Evolutionary conservation across 2,888 invertebrate genomes (phyloP).

Genomic region (Archips xylosteana): DNA sequence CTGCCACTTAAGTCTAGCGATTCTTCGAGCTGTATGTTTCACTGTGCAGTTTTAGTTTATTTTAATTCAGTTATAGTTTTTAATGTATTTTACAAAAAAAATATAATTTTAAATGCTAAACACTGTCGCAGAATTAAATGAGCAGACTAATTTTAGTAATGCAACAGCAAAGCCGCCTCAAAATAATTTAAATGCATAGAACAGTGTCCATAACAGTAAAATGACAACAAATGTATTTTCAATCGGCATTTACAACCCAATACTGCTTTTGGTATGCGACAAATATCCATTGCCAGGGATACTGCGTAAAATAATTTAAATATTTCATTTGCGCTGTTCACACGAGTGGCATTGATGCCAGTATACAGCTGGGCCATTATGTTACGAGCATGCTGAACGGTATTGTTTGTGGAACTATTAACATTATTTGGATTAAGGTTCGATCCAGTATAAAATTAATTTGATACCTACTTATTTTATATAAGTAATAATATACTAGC

Average conservation of each 20-base stretch:
- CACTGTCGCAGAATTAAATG: slow-evolving; percentile 11
- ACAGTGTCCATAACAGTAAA: slow-evolving; percentile 17
- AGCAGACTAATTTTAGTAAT: slow-evolving; percentile 13
- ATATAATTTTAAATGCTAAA: background rate
- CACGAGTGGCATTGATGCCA: background rate
- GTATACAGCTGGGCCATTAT: background rate
- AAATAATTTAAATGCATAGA: slow-evolving; percentile 40
- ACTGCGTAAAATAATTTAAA: slow-evolving; percentile 16
- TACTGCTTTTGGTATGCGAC: background rate
- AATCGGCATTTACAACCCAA: slow-evolving; percentile 12
- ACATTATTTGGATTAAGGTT: background rate
- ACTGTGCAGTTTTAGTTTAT: no score
- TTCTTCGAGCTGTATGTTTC: no score
- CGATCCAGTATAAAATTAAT: background rate
- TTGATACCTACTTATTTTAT: no score
- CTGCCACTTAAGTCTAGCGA: no score
- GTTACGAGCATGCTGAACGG: background rate
- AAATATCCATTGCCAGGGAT: slow-evolving; percentile 8
- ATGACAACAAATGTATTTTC: slow-evolving; percentile 18
- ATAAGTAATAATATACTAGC: no score
- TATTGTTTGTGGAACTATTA: background rate
- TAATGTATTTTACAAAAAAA: no score
- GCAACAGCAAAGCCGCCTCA: background rate
- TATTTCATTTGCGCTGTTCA: background rate
- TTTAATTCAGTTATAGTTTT: no score